Percentiles rank a stretch among this genome's conserved stretches.
Evolutionary conservation across 2,113 vertebrate genomes (phyloP).

Genomic region (Nibea albiflora): DNA sequence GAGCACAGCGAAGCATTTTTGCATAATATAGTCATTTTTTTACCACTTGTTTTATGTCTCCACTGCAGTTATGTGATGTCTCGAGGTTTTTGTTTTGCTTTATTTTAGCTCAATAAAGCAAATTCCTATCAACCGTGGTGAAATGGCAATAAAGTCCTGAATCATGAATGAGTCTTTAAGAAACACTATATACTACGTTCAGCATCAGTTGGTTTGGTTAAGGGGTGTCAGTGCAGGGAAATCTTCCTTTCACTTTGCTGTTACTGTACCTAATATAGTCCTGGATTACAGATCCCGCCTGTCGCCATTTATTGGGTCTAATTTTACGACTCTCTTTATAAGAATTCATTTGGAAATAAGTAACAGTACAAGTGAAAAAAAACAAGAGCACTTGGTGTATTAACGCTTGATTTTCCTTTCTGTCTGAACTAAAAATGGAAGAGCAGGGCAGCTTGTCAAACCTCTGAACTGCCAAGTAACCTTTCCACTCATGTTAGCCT

Average conservation of each 20-base stretch:
- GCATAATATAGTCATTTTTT: slow-evolving; percentile 27
- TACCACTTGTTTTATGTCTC: slow-evolving; percentile 36
- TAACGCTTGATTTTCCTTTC: slow-evolving; percentile 27
- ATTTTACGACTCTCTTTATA: slow-evolving; percentile 26
- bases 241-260: slow-evolving; percentile 27
- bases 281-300: slow-evolving; percentile 1
- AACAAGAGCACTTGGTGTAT: slow-evolving; percentile 11
- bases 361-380: slow-evolving; percentile 15
- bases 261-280: slow-evolving; percentile 17
- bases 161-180: slow-evolving; percentile 13
- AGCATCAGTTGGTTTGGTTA: background rate
- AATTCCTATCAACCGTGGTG: slow-evolving; percentile 23
- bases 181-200: background rate
- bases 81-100: slow-evolving; percentile 39
- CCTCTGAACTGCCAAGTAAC: slow-evolving; percentile 54
- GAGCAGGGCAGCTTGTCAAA: slow-evolving; percentile 47
- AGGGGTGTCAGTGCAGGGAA: background rate
- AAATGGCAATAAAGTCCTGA: slow-evolving; percentile 11
- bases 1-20: slow-evolving; percentile 1
- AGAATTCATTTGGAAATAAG: slow-evolving; percentile 33
- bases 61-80: slow-evolving; percentile 20
- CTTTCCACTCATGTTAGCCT: slow-evolving; percentile 53
- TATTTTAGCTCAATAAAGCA: slow-evolving; percentile 29
- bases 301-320: slow-evolving; percentile 18
- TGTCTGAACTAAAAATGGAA: slow-evolving; percentile 50